Percentiles rank a stretch among this genome's conserved stretches.
Conservation (phyloP, 2,888 invertebrate species). For the Rotaria macrura region DNA sequence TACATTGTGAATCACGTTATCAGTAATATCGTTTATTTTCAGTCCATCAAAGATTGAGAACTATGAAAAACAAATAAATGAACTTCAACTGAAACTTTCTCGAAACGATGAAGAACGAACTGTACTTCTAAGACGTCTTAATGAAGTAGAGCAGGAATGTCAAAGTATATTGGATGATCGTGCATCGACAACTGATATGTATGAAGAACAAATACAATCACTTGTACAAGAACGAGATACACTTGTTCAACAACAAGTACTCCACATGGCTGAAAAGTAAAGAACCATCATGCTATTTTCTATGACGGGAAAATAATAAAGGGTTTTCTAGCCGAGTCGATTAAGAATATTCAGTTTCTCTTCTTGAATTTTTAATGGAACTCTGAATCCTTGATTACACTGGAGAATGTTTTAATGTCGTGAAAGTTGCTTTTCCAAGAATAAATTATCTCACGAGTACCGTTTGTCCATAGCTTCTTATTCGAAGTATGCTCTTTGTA, state of each 20-base stretch:
- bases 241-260: not conserved
- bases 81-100: not conserved
- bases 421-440: too few relatives aligned
- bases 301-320: too few relatives aligned
- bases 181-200: not conserved
- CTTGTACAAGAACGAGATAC: not conserved
- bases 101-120: not conserved
- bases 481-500: too few relatives aligned
- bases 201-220: not conserved
- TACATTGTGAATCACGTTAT: too few relatives aligned
- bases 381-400: too few relatives aligned
- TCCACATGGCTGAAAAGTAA: not conserved
- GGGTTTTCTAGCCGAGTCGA: too few relatives aligned
- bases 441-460: too few relatives aligned
- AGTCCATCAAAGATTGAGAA: not conserved
- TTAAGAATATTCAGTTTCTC: too few relatives aligned
- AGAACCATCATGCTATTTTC: too few relatives aligned
- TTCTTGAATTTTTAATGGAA: too few relatives aligned
- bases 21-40: not conserved
- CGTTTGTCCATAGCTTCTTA: too few relatives aligned
- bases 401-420: too few relatives aligned
- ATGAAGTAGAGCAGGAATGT: not conserved
- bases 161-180: not conserved
- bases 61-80: not conserved
- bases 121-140: not conserved